Evolutionary conservation across 2,888 invertebrate genomes (phyloP).

Genomic region (Antheraea assamensis): DNA sequence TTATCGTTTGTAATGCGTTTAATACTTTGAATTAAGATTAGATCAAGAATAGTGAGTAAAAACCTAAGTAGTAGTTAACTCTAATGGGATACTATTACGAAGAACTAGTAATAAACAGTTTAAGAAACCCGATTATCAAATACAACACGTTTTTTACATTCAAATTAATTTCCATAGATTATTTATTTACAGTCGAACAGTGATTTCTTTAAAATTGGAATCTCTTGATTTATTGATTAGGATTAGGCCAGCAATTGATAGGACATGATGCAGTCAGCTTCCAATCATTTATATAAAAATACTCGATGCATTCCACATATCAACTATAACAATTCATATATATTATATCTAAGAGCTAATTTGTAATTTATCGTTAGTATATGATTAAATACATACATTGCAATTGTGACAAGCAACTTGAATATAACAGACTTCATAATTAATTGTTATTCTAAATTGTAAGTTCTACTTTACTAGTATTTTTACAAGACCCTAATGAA

Average conservation of each 20-base stretch:
- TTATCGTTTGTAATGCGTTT: too few species aligned
- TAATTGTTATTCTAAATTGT: not conserved
- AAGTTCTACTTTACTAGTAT: slow-evolving; percentile 17
- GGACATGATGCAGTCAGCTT: not conserved
- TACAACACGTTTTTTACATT: too few species aligned
- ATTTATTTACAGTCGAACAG: not conserved
- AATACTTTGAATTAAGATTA: too few species aligned
- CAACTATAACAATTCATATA: not conserved
- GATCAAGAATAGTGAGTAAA: too few species aligned
- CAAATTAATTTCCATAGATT: not conserved
- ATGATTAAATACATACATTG: not conserved
- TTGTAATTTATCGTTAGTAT: not conserved
- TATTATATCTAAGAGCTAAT: not conserved
- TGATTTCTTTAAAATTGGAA: not conserved
- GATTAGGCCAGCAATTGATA: not conserved
- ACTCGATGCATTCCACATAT: not conserved
- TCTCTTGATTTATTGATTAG: not conserved
- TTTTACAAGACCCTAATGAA: slow-evolving; percentile 54
- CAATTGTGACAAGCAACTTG: not conserved
- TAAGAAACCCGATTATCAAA: too few species aligned
- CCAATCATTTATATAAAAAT: slow-evolving; percentile 28
- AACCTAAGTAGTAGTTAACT: too few species aligned
- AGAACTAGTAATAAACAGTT: too few species aligned
- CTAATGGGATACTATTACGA: too few species aligned
- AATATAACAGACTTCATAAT: not conserved